A percentile compares a stretch with the other conserved stretches of the same genome.
These are phyloP conservation scores for Temnothorax curvispinosus DNA, from an alignment of 1,140 invertebrate genomes.

Conservation along the genomic window DNA sequence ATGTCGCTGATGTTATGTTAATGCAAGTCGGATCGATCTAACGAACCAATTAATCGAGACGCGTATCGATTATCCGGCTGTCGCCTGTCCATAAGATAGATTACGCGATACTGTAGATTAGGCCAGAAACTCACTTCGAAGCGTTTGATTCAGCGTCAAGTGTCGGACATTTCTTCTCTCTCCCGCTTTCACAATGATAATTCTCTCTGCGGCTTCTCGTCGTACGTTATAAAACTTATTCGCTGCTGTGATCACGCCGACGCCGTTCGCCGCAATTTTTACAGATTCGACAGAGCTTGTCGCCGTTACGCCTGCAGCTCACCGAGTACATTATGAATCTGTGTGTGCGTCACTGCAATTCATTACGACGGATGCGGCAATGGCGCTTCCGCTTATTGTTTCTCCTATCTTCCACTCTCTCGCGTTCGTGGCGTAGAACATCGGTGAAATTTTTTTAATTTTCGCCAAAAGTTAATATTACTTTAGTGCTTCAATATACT, in stretches of 20 bases:
- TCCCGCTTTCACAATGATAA: not conserved
- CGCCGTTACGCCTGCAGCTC: not conserved
- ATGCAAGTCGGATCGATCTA: not conserved
- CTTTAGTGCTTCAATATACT: not conserved
- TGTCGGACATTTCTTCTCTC: not conserved
- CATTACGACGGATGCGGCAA: slow-evolving; percentile 38
- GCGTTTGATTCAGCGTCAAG: not conserved
- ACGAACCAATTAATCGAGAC: slow-evolving; percentile 23
- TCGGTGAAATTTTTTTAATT: not conserved
- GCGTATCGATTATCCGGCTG: not conserved
- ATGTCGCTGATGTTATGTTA: not conserved
- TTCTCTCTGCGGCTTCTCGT: not conserved
- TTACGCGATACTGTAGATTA: not conserved
- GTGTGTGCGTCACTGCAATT: slow-evolving; percentile 33
- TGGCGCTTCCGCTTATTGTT: slow-evolving; percentile 56
- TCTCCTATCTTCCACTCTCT: slow-evolving; percentile 21
- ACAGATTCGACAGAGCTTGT: slow-evolving; percentile 10
- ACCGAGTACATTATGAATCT: not conserved
- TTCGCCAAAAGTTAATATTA: not conserved
- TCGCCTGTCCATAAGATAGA: not conserved
- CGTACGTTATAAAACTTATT: not conserved
- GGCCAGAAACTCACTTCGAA: not conserved
- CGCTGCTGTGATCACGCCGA: not conserved
- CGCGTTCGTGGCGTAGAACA: not conserved
- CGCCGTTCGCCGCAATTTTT: not conserved